phyloP scores from a whole-genome alignment of 2,888 invertebrate species.

The Dasypogon diadema region DNA sequence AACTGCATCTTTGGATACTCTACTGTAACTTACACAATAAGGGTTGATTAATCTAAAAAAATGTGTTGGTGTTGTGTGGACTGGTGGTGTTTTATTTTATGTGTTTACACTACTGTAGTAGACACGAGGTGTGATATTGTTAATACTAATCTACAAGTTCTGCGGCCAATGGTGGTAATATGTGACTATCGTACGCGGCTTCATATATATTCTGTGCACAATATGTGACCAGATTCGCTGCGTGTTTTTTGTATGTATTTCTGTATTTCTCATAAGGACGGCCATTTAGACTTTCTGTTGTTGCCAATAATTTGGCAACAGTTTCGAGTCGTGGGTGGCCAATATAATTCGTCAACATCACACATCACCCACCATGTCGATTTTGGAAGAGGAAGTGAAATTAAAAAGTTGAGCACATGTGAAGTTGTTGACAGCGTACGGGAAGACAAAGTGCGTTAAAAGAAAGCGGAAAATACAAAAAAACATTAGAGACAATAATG shows the following conservation, averaged over 20 bases:
- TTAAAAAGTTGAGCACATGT: slow-evolving; percentile 50
- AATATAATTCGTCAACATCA: slow-evolving; percentile 30
- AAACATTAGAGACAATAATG: slow-evolving; percentile 45
- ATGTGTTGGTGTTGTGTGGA: neutral
- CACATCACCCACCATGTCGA: slow-evolving; percentile 47
- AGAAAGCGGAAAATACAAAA: slow-evolving; percentile 55
- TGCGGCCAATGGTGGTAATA: slow-evolving; percentile 34
- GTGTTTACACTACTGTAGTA: slow-evolving; percentile 26
- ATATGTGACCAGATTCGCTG: slow-evolving; percentile 58
- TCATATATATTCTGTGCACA: slow-evolving; percentile 54
- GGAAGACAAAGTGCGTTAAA: slow-evolving; percentile 56
- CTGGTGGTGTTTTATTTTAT: neutral
- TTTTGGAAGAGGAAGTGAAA: slow-evolving; percentile 50
- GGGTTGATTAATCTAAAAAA: neutral
- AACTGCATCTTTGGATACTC: slow-evolving; percentile 21
- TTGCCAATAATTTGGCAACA: slow-evolving; percentile 37
- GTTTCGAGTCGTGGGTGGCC: slow-evolving; percentile 17
- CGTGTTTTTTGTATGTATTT: slow-evolving; percentile 58
- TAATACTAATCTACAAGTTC: slow-evolving; percentile 23
- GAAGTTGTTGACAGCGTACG: slow-evolving; percentile 55
- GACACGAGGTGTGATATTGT: slow-evolving; percentile 7
- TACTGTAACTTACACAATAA: slow-evolving; percentile 34
- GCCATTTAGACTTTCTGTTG: slow-evolving; percentile 59
- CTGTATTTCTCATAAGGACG: slow-evolving; percentile 59
- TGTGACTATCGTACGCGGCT: slow-evolving; percentile 40